Evolutionary conservation across 2,888 invertebrate genomes (phyloP), one percentile per base, ranked within the genome.

Genomic region (Euphydryas editha): DNA sequence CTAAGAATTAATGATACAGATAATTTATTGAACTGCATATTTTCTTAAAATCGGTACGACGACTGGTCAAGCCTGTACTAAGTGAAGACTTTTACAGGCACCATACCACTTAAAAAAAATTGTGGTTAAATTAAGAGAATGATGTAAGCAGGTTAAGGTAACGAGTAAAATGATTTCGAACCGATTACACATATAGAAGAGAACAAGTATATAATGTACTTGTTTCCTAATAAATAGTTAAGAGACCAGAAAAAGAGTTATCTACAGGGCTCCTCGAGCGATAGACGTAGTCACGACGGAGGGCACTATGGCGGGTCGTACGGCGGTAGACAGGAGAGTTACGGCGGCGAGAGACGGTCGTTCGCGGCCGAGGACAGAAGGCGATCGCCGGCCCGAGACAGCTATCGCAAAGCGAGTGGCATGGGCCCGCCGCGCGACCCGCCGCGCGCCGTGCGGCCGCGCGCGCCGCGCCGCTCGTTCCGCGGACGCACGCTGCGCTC

Each of bases 211-310:
- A n/a, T 54, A n/a, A 54, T 47, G 5, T n/a, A 17, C 24, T 58
- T 21, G 42, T 44, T 58, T 42, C 17, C 44, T 5, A 21, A 21
- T 62, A 56, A 47, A 30, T 39, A 80, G 80, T 80, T 80, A 81
- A 86, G 81, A 83, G 54, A 42, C 61, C 54, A 47, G 62, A 65
- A 68, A 87, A 78, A 86, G 89, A 90, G 81, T 91, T 92, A 80
- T 93, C 89, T 92, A 88, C 93, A 93, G 93, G 93, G 92, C 76
- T 89, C 91, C 60, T 88, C 92, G 84, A 89, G 90, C 80, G 92
- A 91, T 86, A 93, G 93, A 92, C 90, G 93, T 86, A 93, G 93
- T 86, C 92, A 93, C 89, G 94, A 93, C 81, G 91, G 92, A 81
- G 90, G 93, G 75, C 93, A 93, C 85, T 93, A 93, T 84, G 92